phyloP scores from a whole-genome alignment of 2,888 invertebrate species.

The Agonopterix heracliana region DNA sequence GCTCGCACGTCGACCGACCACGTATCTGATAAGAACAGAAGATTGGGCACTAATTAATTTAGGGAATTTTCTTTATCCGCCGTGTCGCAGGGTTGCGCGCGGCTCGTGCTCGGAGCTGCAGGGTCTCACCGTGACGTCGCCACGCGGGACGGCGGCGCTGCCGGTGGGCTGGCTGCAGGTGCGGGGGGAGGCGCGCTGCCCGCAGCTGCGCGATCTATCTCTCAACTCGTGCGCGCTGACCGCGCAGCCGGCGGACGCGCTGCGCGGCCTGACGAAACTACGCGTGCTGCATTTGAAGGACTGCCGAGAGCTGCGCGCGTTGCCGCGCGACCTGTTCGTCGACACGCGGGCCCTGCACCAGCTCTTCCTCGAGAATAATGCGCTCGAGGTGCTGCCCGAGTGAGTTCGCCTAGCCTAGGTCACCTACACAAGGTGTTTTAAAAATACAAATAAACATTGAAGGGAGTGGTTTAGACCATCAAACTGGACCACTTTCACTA shows the following conservation, averaged over 20 bases:
- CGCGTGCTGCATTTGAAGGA: not conserved
- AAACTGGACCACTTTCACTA: too few relatives aligned
- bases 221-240: not conserved
- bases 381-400: slow-evolving; percentile 12
- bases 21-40: too few relatives aligned
- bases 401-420: too few relatives aligned
- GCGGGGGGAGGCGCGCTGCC: slow-evolving; percentile 4
- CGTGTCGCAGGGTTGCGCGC: not conserved
- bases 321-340: slow-evolving; percentile 13
- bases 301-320: not conserved
- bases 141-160: slow-evolving; percentile 6
- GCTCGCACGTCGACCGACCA: too few relatives aligned
- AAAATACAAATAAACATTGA: too few relatives aligned
- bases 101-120: slow-evolving; percentile 2
- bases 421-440: too few relatives aligned
- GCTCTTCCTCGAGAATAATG: slow-evolving; percentile 16
- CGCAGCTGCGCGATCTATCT: slow-evolving; percentile 1
- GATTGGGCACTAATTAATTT: too few relatives aligned
- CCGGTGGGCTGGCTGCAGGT: slow-evolving; percentile 8
- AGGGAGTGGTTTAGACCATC: too few relatives aligned
- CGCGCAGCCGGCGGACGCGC: too few relatives aligned
- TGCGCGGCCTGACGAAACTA: not conserved
- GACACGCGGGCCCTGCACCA: slow-evolving; percentile 8
- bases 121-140: slow-evolving; percentile 1
- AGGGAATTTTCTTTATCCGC: too few relatives aligned